These are phyloP conservation scores for Callopanchax toddi DNA, from an alignment of 2,113 vertebrate genomes.

Conservation along the genomic window DNA sequence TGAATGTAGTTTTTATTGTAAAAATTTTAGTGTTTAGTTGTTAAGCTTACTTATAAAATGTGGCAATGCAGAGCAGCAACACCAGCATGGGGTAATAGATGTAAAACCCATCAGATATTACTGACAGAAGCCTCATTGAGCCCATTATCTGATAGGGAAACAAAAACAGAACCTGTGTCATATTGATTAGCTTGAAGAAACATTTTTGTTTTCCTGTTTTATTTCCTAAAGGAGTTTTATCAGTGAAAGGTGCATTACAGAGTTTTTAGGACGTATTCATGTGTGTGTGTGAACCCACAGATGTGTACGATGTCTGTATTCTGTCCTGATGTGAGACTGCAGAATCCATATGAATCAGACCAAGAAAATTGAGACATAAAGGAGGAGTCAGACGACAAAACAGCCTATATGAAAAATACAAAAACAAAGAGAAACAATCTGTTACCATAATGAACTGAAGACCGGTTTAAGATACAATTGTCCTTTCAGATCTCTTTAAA, in stretches of 20 bases:
- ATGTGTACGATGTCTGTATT: conserved; percentile 91
- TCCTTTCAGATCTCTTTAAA: too few species aligned
- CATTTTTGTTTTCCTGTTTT: neutral
- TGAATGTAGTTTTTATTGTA: neutral
- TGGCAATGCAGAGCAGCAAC: conserved; percentile 92
- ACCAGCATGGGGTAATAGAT: conserved; percentile 97
- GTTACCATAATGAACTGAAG: neutral
- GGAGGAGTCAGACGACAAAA: conserved; percentile 96
- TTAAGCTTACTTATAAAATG: conserved; percentile 87
- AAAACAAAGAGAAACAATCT: neutral
- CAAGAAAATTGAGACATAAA: conserved; percentile 94
- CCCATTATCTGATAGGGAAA: conserved; percentile 90
- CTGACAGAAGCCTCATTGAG: conserved; percentile 90
- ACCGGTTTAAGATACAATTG: too few species aligned
- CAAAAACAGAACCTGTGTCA: neutral
- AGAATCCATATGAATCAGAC: conserved; percentile 94
- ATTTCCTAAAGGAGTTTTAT: neutral
- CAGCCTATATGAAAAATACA: conserved; percentile 77
- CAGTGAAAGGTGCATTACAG: neutral
- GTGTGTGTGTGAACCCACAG: conserved; percentile 80
- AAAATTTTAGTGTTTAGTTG: neutral
- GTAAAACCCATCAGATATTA: conserved; percentile 95
- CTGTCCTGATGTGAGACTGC: conserved; percentile 86
- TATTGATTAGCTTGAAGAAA: neutral
- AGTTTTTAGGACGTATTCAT: neutral